These are phyloP conservation scores for human (Homo sapiens) DNA, from an alignment of 2,113 vertebrate genomes.

Conservation along the genomic window DNA sequence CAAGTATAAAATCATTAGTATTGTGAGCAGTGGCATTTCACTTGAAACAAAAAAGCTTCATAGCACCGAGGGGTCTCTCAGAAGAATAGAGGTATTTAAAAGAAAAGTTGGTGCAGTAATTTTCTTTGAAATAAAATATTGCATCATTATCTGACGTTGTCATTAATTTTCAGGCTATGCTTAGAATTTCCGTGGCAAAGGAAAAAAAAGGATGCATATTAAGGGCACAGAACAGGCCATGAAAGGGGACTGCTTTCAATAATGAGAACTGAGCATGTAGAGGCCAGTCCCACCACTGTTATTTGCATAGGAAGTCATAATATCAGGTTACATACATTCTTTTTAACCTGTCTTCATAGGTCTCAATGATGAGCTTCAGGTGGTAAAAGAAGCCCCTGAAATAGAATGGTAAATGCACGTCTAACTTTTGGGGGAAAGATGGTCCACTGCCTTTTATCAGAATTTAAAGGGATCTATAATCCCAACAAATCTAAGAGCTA, in stretches of 20 bases:
- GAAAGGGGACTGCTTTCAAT: not conserved
- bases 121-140: constrained; percentile 54
- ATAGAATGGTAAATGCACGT: not conserved
- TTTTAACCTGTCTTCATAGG: not conserved
- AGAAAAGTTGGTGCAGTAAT: not conserved
- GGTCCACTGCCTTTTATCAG: not conserved
- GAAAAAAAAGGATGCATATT: not conserved
- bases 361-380: not conserved
- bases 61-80: constrained; percentile 21
- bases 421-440: not conserved
- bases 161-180: constrained; percentile 50
- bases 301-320: not conserved
- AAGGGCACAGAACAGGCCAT: not conserved
- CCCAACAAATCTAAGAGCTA: not conserved
- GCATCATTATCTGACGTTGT: not conserved
- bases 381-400: not conserved
- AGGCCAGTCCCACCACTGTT: not conserved
- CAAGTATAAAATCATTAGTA: constrained; percentile 55
- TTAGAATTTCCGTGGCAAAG: not conserved
- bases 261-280: not conserved
- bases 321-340: not conserved
- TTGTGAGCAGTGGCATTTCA: constrained; percentile 47
- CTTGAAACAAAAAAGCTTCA: constrained; percentile 43
- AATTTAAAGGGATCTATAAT: not conserved
- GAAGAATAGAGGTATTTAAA: constrained; percentile 49